phyloP scores from a whole-genome alignment of 2,797 vertebrate genomes.

The Poecilia picta region DNA sequence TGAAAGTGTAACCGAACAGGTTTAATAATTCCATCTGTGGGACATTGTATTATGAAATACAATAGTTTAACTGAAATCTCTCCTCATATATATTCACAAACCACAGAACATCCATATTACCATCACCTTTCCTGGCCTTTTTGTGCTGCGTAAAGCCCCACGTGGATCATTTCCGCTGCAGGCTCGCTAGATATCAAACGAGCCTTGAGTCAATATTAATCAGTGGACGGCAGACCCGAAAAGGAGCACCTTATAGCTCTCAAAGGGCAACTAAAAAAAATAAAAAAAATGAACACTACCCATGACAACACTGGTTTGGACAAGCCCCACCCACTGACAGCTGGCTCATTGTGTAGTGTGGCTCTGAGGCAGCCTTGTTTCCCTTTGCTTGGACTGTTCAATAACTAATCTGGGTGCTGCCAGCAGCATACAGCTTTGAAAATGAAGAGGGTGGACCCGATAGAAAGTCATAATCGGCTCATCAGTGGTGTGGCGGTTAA shows the following conservation, averaged over 20 bases:
- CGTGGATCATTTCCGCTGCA: constrained; percentile 21
- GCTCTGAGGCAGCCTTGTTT: constrained; percentile 74
- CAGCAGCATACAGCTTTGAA: constrained; percentile 66
- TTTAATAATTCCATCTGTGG: neutral
- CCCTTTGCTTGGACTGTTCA: constrained; percentile 75
- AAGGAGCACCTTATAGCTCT: constrained; percentile 53
- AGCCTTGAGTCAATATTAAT: constrained; percentile 67
- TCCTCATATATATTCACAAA: constrained; percentile 21
- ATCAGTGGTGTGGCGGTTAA: constrained; percentile 32
- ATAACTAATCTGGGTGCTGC: constrained; percentile 81
- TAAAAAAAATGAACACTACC: constrained; percentile 44
- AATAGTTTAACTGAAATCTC: constrained; percentile 6
- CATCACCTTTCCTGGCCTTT: constrained; percentile 26
- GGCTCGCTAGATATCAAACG: constrained; percentile 52
- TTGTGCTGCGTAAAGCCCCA: constrained; percentile 17
- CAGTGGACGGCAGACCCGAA: constrained; percentile 28
- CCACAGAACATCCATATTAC: constrained; percentile 19
- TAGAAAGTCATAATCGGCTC: constrained; percentile 60
- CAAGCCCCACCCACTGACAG: constrained; percentile 76
- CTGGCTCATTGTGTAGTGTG: constrained; percentile 76
- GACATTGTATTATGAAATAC: neutral
- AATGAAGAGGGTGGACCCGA: constrained; percentile 54
- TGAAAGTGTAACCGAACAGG: neutral
- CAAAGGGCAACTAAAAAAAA: constrained; percentile 45
- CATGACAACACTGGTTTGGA: constrained; percentile 64